Base-by-base conservation (phyloP, 2,888 invertebrate species). In the Eudasyphora cyanicolor region DNA sequence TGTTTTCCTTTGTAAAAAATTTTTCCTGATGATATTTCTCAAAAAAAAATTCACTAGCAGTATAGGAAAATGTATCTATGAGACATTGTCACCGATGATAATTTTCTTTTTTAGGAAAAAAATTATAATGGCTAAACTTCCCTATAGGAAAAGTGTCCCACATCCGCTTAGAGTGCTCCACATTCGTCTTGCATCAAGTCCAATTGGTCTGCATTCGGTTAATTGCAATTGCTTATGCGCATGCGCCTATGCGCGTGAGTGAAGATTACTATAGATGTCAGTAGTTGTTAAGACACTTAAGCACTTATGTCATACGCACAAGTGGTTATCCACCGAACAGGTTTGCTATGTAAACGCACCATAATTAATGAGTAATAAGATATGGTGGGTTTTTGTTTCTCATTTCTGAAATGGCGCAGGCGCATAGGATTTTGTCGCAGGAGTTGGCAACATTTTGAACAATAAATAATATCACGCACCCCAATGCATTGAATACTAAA, bases 391-490 rank as follows among this genome's bases (percentile, higher is more conserved):
- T 14, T 14, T n/a, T n/a, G n/a, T n/a, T 57, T 24, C 27, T 57
- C 24, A 42, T 14, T 38, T 14, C n/a, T n/a, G n/a, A 17, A 10
- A 12, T 21, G 19, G 35, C n/a, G 45, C 12, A 29, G 14, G 2
- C 29, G 32, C 5, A n/a, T 32, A 62, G 24, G 67, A 67, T 67
- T 60, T 24, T 19, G 24, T 49, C 12, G 12, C n/a, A 54, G 35
- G 67, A 60, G 35, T 82, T 82, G 76, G 71, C 82, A 82, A 82
- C 27, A 45, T 71, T 67, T 71, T 35, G 67, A 14, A 12, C 67
- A 67, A 67, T 67, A 67, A 67, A 76, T 76, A 62, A 62, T 69
- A 79, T 79, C 76, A 82, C 51, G 79, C 69, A 73, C 76, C 32
- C 7, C 12, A 27, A 69, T 24, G 60, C 35, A 45, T 14, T 12